Percentiles rank a stretch among this genome's conserved stretches.
Conservation (phyloP, 2,888 invertebrate species). For the Megamerina dolium region DNA sequence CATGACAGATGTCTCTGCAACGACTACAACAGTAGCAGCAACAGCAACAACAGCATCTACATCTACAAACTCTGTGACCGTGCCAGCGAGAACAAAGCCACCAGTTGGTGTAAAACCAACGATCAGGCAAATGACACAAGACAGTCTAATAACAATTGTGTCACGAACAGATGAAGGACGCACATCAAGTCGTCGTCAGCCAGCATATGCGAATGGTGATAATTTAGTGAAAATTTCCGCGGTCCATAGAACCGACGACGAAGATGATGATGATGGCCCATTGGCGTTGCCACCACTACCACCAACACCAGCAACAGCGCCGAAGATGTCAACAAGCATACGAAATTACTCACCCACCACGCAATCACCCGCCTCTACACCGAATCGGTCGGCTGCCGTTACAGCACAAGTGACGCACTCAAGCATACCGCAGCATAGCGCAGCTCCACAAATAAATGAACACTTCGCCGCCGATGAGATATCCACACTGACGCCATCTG, state of each 20-base stretch:
- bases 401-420: slow-evolving; percentile 2
- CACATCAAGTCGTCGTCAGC: slow-evolving; percentile 5
- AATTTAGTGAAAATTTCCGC: slow-evolving; percentile 12
- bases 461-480: slow-evolving; percentile 12
- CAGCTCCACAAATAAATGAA: background rate
- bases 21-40: slow-evolving; percentile 17
- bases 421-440: background rate
- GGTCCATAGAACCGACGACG: slow-evolving; percentile 4
- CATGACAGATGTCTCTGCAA: slow-evolving; percentile 37
- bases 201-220: slow-evolving; percentile 32
- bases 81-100: slow-evolving; percentile 5
- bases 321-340: slow-evolving; percentile 10
- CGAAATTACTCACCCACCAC: slow-evolving; percentile 27
- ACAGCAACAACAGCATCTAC: background rate
- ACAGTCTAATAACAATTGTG: slow-evolving; percentile 5
- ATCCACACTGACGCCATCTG: slow-evolving; percentile 7
- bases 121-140: slow-evolving; percentile 7
- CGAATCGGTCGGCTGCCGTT: slow-evolving; percentile 4
- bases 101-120: background rate
- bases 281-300: slow-evolving; percentile 1
- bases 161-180: slow-evolving; percentile 2
- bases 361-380: slow-evolving; percentile 10
- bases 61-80: slow-evolving; percentile 10
- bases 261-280: slow-evolving; percentile 1
- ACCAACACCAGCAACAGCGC: slow-evolving; percentile 14